phyloP scores from a whole-genome alignment of 2,888 invertebrate species.

The Sarcophaga variegata region DNA sequence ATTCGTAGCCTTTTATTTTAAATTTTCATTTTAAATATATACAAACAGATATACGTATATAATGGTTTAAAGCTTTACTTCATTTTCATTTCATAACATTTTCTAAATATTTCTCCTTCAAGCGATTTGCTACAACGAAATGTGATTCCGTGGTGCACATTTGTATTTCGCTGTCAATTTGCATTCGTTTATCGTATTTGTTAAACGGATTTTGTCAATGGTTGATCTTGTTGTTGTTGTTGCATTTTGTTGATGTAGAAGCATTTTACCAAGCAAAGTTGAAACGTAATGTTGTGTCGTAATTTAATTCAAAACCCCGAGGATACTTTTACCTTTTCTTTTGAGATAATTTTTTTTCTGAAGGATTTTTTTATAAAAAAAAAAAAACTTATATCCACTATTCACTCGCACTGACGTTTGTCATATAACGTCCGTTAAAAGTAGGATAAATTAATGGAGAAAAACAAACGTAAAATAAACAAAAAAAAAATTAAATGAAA shows the following conservation, averaged over 20 bases:
- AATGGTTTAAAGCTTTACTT: no score
- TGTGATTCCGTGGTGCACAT: neutral
- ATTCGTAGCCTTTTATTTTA: no score
- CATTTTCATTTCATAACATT: no score
- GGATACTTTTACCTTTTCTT: conserved; percentile 54
- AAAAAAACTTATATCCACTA: neutral
- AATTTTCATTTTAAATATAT: no score
- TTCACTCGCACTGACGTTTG: conserved; percentile 29
- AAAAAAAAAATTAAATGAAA: neutral
- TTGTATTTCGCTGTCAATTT: conserved; percentile 15
- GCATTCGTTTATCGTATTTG: conserved; percentile 2
- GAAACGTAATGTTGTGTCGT: conserved; percentile 60
- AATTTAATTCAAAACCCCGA: conserved; percentile 56
- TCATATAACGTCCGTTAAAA: conserved; percentile 59
- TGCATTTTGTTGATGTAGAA: neutral
- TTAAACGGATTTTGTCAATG: conserved; percentile 29
- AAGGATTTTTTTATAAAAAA: neutral
- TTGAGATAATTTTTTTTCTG: conserved; percentile 30
- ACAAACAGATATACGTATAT: no score
- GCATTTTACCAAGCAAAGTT: conserved; percentile 34
- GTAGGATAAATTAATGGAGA: conserved; percentile 26
- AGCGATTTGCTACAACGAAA: neutral
- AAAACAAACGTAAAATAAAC: conserved; percentile 21
- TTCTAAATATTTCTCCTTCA: neutral
- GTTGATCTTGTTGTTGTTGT: neutral